These are phyloP conservation scores for Caenorhabditis briggsae DNA, from an alignment of 1,140 invertebrate genomes.

Conservation along the genomic window DNA sequence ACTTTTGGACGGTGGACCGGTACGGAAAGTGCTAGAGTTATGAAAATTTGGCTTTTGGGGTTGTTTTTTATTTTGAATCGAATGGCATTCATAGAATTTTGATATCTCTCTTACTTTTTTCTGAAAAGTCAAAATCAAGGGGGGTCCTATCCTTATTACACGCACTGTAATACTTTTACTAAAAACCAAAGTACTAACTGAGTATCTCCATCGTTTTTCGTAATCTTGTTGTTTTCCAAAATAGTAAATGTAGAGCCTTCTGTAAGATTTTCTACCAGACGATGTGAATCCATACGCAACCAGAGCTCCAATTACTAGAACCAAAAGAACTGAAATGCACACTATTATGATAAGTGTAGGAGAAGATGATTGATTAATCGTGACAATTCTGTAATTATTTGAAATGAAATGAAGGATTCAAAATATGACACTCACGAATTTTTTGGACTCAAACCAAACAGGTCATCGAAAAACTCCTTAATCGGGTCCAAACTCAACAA, in stretches of 20 bases:
- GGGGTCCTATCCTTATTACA: too few species aligned
- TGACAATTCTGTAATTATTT: neutral
- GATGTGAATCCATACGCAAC: conserved; percentile 21
- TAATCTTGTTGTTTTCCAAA: conserved; percentile 33
- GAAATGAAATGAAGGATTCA: too few species aligned
- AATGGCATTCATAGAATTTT: too few species aligned
- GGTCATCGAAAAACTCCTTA: neutral
- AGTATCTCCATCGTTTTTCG: conserved; percentile 33
- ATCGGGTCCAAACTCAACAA: conserved; percentile 1
- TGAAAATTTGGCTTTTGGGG: too few species aligned
- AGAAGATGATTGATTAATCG: neutral
- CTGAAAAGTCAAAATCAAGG: too few species aligned
- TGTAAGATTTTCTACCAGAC: neutral
- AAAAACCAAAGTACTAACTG: neutral
- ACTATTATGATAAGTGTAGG: neutral
- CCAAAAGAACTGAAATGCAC: neutral
- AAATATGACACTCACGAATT: neutral
- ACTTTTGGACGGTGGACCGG: too few species aligned
- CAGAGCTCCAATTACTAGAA: neutral
- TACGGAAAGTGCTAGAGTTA: too few species aligned
- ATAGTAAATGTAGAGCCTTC: neutral
- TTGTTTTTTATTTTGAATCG: too few species aligned
- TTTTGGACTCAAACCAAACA: neutral
- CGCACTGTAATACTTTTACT: too few species aligned
- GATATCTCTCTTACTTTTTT: too few species aligned